Conservation (phyloP, 2,113 vertebrate genomes). For the Labrus mixtus region DNA sequence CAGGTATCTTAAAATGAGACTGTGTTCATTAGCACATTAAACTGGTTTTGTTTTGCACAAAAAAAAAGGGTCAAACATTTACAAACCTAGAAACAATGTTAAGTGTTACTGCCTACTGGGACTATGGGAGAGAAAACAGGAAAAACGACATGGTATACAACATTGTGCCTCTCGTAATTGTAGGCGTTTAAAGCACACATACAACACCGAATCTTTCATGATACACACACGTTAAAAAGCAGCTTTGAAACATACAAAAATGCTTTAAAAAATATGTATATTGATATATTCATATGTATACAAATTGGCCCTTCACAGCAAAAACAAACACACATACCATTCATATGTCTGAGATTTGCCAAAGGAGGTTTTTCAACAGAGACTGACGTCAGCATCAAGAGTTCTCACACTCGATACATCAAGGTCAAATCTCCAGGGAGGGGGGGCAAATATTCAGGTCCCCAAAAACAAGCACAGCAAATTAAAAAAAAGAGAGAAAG, state of each 20-base stretch:
- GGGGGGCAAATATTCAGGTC: constrained; percentile 12
- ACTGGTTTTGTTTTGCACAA: constrained; percentile 76
- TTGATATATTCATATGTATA: constrained; percentile 86
- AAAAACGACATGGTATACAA: constrained; percentile 65
- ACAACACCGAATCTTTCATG: constrained; percentile 76
- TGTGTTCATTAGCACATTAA: constrained; percentile 78
- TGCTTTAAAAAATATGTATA: constrained; percentile 87
- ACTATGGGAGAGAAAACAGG: constrained; percentile 47
- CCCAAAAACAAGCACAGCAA: constrained; percentile 34
- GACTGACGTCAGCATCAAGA: constrained; percentile 37
- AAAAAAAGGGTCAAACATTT: constrained; percentile 73
- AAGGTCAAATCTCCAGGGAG: constrained; percentile 46
- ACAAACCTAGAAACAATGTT: constrained; percentile 78
- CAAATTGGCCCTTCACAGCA: constrained; percentile 85
- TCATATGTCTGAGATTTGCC: constrained; percentile 73
- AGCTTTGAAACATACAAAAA: constrained; percentile 88
- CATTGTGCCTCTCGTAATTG: constrained; percentile 73
- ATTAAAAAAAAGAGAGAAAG: constrained; percentile 28
- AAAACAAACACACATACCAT: constrained; percentile 73
- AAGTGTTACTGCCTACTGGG: constrained; percentile 68
- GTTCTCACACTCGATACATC: constrained; percentile 4
- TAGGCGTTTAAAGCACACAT: constrained; percentile 76
- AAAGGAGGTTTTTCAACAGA: constrained; percentile 57
- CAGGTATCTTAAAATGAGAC: constrained; percentile 73
- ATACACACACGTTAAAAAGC: constrained; percentile 83